Base-by-base conservation (phyloP, 2,113 vertebrate species). In the Meriones unguiculatus region DNA sequence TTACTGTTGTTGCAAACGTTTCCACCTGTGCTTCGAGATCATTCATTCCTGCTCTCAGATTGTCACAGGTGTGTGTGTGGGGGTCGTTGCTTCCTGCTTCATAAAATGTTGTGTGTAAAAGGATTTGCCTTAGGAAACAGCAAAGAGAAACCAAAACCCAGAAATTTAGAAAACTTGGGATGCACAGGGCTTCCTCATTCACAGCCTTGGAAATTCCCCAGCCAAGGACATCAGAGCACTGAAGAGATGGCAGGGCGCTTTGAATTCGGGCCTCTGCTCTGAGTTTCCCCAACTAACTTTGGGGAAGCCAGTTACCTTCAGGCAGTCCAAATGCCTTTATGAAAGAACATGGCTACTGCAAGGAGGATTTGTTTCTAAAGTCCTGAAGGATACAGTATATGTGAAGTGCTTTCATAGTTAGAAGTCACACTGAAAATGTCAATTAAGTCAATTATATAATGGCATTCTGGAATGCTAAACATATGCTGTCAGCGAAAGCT, bases 401-500 rank as follows among this genome's bases (percentile, higher is more conserved):
- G 11, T 28, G 52, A 90, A 76, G 24, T 1, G 1, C 14, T 76
- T 96, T 96, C 77, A 81, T 88, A 81, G 80, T 35, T 22, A 64
- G 41, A 67, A 89, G 95, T 77, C 57, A 78, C 28, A 18, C 1
- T 88, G 87, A 89, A 87, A 62, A 92, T 92, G 78, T 77, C 88
- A 96, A 50, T 88, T 65, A 94, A 86, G 35, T 86, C 25, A 25
- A 88, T 94, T 81, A 91, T 7, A 91, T 69, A 73, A 95, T 93
- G 82, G 46, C 50, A 81, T 91, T 72, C 38, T 65, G 78, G 24
- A 91, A 97, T 86, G 85, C 38, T 69, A 67, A 52, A 62, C 50
- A 80, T 84, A 69, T 89, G 59, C 25, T 89, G 7, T 50, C 69
- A 94, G 80, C 67, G 57, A 67, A 88, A 70, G 72, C 25, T 72